Evolutionary conservation across 2,113 vertebrate genomes (phyloP).

Genomic region (Dasypus novemcinctus): DNA sequence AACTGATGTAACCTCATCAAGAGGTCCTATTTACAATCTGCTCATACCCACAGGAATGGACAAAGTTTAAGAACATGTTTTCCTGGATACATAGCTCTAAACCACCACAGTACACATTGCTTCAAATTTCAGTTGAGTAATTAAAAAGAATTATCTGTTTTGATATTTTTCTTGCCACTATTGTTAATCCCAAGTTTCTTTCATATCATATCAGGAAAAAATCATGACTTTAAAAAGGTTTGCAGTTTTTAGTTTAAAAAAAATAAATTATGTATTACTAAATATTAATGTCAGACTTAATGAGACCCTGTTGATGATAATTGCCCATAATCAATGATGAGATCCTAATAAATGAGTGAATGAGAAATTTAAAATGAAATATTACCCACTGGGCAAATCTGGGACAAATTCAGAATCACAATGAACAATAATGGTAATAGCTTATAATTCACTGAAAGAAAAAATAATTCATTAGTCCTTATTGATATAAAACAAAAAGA

Average conservation of each 20-base stretch:
- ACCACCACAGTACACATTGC: not conserved
- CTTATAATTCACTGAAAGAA: not conserved
- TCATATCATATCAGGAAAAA: constrained; percentile 21
- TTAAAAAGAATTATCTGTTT: not conserved
- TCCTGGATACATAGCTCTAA: too few species aligned
- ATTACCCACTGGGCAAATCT: not conserved
- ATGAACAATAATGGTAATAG: not conserved
- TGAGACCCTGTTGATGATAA: not conserved
- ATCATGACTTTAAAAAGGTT: not conserved
- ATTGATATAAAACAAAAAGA: not conserved
- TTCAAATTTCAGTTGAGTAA: not conserved
- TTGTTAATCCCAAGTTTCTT: not conserved
- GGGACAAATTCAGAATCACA: not conserved
- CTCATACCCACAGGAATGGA: too few species aligned
- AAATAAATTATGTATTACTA: not conserved
- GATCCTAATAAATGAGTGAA: not conserved
- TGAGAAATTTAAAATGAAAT: not conserved
- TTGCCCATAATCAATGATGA: not conserved
- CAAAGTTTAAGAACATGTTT: too few species aligned
- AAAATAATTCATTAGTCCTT: not conserved
- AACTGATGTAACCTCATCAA: too few species aligned
- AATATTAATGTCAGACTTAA: not conserved
- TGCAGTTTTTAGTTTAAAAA: not conserved
- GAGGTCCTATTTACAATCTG: too few species aligned
- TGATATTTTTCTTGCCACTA: not conserved